These are phyloP conservation scores for Steinernema feltiae DNA, from an alignment of 1,140 invertebrate species.

Conservation along the genomic window DNA sequence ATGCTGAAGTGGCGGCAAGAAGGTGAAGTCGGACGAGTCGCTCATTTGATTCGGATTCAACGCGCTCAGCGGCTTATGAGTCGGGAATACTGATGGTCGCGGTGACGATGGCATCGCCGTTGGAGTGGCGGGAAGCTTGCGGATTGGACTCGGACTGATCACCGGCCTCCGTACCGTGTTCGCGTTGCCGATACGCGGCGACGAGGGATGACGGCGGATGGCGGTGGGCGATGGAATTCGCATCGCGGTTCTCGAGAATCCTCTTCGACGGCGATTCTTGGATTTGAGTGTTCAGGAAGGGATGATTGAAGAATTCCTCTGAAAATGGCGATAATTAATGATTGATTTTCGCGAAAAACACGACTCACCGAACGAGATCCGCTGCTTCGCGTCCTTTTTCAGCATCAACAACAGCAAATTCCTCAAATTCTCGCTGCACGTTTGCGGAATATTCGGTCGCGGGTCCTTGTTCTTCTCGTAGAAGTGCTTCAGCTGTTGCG, in stretches of 20 bases:
- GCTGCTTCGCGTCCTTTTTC: slow-evolving; percentile 82
- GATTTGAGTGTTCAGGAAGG: slow-evolving; percentile 40
- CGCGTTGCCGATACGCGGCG: slow-evolving; percentile 15
- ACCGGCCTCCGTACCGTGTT: neutral
- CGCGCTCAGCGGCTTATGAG: slow-evolving; percentile 3
- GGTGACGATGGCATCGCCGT: neutral
- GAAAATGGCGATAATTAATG: slow-evolving; percentile 22
- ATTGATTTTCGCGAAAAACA: neutral
- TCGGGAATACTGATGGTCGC: slow-evolving; percentile 19
- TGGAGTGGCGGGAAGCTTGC: neutral
- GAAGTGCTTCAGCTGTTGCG: slow-evolving; percentile 91
- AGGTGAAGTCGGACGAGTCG: slow-evolving; percentile 55
- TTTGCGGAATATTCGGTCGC: slow-evolving; percentile 83
- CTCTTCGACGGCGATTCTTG: slow-evolving; percentile 37
- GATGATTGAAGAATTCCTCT: slow-evolving; percentile 56
- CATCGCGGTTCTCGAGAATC: slow-evolving; percentile 39
- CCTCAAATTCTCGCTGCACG: slow-evolving; percentile 79
- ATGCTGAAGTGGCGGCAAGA: slow-evolving; percentile 47
- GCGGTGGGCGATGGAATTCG: slow-evolving; percentile 17
- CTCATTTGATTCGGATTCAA: slow-evolving; percentile 35
- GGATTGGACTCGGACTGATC: neutral
- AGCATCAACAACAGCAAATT: slow-evolving; percentile 78
- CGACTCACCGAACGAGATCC: slow-evolving; percentile 75
- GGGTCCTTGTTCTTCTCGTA: slow-evolving; percentile 95
- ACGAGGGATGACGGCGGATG: slow-evolving; percentile 21